phyloP scores from a whole-genome alignment of 2,888 invertebrate genomes.

The Gandaritis pyraliata region DNA sequence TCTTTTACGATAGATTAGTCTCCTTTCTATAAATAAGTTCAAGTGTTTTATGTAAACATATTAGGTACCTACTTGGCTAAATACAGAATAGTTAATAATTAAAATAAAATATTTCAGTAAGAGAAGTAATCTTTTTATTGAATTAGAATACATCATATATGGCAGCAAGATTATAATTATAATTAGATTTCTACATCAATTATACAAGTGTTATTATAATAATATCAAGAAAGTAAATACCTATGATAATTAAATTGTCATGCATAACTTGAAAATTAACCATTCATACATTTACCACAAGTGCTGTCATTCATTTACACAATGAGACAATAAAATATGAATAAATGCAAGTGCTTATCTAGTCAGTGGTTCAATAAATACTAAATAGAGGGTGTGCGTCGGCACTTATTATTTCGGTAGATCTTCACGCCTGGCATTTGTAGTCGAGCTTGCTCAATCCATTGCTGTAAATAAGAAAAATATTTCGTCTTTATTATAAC shows the following conservation, averaged over 20 bases:
- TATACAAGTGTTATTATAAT: too few relatives aligned
- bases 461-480: constrained; percentile 66
- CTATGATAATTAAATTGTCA: too few relatives aligned
- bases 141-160: constrained; percentile 1
- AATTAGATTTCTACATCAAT: neutral
- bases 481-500: too few relatives aligned
- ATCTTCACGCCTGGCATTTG: constrained; percentile 63
- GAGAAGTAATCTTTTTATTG: constrained; percentile 24
- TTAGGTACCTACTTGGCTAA: constrained; percentile 1
- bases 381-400: constrained; percentile 38
- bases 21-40: too few relatives aligned
- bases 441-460: constrained; percentile 73
- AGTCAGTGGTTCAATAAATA: constrained; percentile 15
- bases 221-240: too few relatives aligned
- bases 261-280: too few relatives aligned
- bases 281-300: neutral
- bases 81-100: constrained; percentile 14
- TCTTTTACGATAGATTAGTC: too few relatives aligned
- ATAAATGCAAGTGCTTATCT: constrained; percentile 34
- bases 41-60: too few relatives aligned
- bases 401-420: constrained; percentile 12
- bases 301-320: constrained; percentile 1
- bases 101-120: constrained; percentile 24
- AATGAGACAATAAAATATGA: constrained; percentile 1
- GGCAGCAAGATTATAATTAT: neutral